Percentiles rank a stretch among this genome's conserved stretches.
Conservation (phyloP, 2,113 vertebrate genomes). For the Machaerirhynchus nigripectus region DNA sequence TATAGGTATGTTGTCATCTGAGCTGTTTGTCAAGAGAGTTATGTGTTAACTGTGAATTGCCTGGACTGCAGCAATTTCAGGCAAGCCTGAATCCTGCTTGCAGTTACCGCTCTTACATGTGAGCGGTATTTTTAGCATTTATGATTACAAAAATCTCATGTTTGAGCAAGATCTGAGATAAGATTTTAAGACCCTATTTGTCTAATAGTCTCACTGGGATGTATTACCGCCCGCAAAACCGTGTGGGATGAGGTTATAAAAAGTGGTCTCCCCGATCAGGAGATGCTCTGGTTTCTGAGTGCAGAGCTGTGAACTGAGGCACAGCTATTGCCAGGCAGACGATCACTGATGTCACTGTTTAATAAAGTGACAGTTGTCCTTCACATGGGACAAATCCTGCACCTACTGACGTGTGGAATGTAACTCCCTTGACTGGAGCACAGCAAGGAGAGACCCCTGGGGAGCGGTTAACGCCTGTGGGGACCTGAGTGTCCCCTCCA, state of each 20-base stretch:
- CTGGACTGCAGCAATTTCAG: neutral
- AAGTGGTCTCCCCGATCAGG: neutral
- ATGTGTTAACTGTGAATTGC: neutral
- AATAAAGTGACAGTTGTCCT: conserved; percentile 27
- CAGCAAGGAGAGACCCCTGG: neutral
- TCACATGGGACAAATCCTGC: neutral
- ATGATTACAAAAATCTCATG: conserved; percentile 42
- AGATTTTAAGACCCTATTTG: conserved; percentile 41
- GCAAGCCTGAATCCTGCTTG: neutral
- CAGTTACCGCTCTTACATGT: neutral
- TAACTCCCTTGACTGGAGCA: neutral
- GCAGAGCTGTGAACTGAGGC: neutral
- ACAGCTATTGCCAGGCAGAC: neutral
- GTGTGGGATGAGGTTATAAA: neutral
- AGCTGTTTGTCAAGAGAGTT: conserved; percentile 42
- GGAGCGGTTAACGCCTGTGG: neutral
- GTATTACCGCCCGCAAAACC: neutral
- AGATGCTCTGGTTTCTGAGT: neutral
- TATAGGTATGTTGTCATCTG: conserved; percentile 19
- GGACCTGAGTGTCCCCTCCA: neutral
- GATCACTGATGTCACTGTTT: conserved; percentile 8
- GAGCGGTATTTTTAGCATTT: conserved; percentile 6
- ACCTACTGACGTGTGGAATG: neutral
- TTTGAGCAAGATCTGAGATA: conserved; percentile 45
- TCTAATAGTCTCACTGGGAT: conserved; percentile 46